Evolutionary conservation across 2,888 invertebrate genomes (phyloP).

Genomic region (Drosophila antonietae): DNA sequence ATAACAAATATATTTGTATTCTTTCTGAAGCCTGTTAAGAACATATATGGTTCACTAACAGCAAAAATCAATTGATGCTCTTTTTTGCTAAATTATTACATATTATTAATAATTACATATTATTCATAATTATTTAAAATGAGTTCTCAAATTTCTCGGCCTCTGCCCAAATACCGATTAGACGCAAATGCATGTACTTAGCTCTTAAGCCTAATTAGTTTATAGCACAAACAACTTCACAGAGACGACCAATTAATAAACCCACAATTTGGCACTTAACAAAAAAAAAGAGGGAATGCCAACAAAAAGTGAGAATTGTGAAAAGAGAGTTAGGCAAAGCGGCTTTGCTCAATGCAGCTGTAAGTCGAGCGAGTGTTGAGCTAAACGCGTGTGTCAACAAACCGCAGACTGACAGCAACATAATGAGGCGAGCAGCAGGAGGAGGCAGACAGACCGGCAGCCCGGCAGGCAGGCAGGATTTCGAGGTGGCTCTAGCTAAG

Average conservation of each 20-base stretch:
- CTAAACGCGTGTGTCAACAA: slow-evolving; percentile 68
- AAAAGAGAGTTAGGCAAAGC: background rate
- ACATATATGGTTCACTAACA: too few relatives aligned
- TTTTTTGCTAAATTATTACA: too few relatives aligned
- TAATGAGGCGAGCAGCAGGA: slow-evolving; percentile 60
- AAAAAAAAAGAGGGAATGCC: slow-evolving; percentile 26
- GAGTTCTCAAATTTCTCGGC: background rate
- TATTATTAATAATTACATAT: too few relatives aligned
- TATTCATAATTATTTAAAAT: too few relatives aligned
- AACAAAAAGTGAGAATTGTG: slow-evolving; percentile 6
- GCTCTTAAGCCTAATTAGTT: slow-evolving; percentile 45
- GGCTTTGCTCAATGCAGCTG: slow-evolving; percentile 31
- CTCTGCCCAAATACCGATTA: background rate
- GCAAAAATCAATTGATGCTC: too few relatives aligned
- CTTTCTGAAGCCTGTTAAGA: too few relatives aligned
- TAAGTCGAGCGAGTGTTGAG: slow-evolving; percentile 20
- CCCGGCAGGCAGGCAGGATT: slow-evolving; percentile 1
- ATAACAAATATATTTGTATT: too few relatives aligned
- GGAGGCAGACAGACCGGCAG: background rate
- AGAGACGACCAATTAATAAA: slow-evolving; percentile 54
- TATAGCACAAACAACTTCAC: slow-evolving; percentile 16
- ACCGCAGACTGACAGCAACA: slow-evolving; percentile 58
- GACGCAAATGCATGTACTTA: background rate
- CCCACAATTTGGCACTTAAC: slow-evolving; percentile 28
- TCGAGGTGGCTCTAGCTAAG: background rate